Evolutionary conservation across 1,140 invertebrate genomes (phyloP), one percentile per base, ranked within the genome.

Genomic region (Pachypsylla venusta): DNA sequence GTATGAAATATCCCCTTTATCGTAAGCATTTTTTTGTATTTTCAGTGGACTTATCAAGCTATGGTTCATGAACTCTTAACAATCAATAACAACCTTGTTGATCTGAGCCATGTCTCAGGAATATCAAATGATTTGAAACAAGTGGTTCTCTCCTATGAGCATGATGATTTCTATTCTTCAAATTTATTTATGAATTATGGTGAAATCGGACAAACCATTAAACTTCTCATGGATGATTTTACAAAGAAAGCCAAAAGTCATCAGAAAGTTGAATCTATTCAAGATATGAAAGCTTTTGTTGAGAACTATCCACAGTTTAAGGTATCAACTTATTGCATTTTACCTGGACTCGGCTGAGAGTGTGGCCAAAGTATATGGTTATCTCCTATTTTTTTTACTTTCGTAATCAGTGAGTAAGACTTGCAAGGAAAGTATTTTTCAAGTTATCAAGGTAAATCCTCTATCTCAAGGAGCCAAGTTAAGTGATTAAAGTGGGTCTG

Each of bases 231-330:
- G 87, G 94, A 98, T 56, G 92, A 98, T 64, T 99, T 97, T 74
- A 94, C 98, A 73, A 84, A 79, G 63, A 94, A 95, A 75, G 90
- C 92, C 1, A 90, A 98, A 69, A 91, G 87, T 67, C 87, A 91
- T 64, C 90, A 98, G 68, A 98, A 98, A 77, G 86, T 99, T 2
- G 96, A 99, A 76, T 96, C 90, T 62, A 98, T 99, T 66, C 80
- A 84, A 0, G 96, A 99, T 70, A 98, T 99, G 94, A 99, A 99
- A 76, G 85, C 84, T 66, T 99, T 99, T 76, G 89, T 99, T 12
- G 96, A 99, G 70, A 87, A 87, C 14, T 99, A 99, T 79, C 96
- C 96, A 0, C 84, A 98, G 64, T 99, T 99, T 69, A 98, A 97
- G 74, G 78, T 79, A 66, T n/a, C n/a, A n/a, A n/a, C n/a, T n/a